Base-by-base conservation (phyloP, 2,888 invertebrate species). In the Ophion slaviceki region DNA sequence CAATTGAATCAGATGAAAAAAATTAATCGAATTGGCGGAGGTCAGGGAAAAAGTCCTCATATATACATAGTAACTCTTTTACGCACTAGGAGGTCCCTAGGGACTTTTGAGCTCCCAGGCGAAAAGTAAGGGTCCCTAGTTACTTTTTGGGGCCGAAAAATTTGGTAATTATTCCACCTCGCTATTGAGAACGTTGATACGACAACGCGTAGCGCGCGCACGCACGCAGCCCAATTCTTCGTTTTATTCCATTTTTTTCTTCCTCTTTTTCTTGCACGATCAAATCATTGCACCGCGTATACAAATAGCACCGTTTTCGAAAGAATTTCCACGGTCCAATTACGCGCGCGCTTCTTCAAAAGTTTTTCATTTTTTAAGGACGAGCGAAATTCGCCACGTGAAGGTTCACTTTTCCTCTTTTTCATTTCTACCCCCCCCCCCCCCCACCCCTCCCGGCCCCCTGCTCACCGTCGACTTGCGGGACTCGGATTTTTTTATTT, bases 321-420 rank as follows among this genome's bases (percentile, higher is more conserved):
- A 77, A 85, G 82, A 87, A 87, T 85, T 86, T 81, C 85, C 86
- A 85, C 40, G 79, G 80, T 80, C 80, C 47, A 80, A 82, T 75
- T 82, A 40, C 70, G 83, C 82, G 80, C 87, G 77, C 75, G 61
- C 79, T 61, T 70, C 83, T 77, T 36, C 64, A 57, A 67, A 45
- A 78, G 24, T 80, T 57, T 68, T 36, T 61, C 28, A 17, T 0
- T n/a, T n/a, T n/a, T n/a, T 8, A 40, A 40, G 5, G 40, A 40
- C 40, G 40, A 40, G 85, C 88, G 90, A 90, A 90, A 91, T 91
- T 88, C 91, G 91, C 91, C 90, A 88, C 91, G 91, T 89, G 1
- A 90, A 89, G 86, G 40, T 80, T 72, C 67, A 53, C 24, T 62
- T 45, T 32, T 47, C n/a, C 24, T 10, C 59, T n/a, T 57, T 24